A percentile compares a stretch with the other conserved stretches of the same genome.
Evolutionary conservation across 2,888 invertebrate genomes (phyloP).

Genomic region (Macaria notata): DNA sequence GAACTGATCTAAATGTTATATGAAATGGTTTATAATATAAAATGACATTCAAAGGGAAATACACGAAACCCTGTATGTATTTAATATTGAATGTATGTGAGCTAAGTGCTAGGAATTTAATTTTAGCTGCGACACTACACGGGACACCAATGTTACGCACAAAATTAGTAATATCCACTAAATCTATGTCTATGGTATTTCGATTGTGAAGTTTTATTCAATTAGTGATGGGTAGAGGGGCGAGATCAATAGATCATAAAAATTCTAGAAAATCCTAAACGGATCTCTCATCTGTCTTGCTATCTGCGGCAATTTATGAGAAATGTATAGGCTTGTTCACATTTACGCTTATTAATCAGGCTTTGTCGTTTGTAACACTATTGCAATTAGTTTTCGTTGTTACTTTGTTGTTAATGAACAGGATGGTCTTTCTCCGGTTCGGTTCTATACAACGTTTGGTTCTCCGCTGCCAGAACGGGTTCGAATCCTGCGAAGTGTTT

Average conservation of each 20-base stretch:
- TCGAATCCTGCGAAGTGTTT: conserved; percentile 63
- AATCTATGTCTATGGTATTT: conserved; percentile 22
- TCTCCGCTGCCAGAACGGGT: conserved; percentile 75
- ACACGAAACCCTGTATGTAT: conserved; percentile 30
- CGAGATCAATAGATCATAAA: conserved; percentile 70
- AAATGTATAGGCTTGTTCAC: conserved; percentile 46
- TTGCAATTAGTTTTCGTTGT: conserved; percentile 53
- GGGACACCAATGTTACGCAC: conserved; percentile 41
- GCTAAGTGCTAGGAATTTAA: conserved; percentile 52
- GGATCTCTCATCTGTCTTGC: conserved; percentile 67
- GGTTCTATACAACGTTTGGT: conserved; percentile 70
- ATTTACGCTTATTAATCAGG: conserved; percentile 33
- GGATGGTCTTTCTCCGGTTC: conserved; percentile 75
- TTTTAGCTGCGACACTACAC: conserved; percentile 46
- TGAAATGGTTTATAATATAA: conserved; percentile 33
- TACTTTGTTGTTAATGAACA: conserved; percentile 77
- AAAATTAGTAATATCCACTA: conserved; percentile 40
- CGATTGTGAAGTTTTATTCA: conserved; percentile 25
- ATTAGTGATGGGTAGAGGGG: conserved; percentile 43
- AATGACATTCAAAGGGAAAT: conserved; percentile 21
- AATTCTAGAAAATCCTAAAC: conserved; percentile 56
- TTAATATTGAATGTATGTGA: conserved; percentile 26
- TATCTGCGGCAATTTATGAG: conserved; percentile 64
- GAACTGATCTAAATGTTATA: conserved; percentile 38
- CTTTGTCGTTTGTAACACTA: conserved; percentile 45